These are phyloP conservation scores for Brachymystax lenok DNA, from an alignment of 2,797 vertebrate genomes.

Conservation along the genomic window DNA sequence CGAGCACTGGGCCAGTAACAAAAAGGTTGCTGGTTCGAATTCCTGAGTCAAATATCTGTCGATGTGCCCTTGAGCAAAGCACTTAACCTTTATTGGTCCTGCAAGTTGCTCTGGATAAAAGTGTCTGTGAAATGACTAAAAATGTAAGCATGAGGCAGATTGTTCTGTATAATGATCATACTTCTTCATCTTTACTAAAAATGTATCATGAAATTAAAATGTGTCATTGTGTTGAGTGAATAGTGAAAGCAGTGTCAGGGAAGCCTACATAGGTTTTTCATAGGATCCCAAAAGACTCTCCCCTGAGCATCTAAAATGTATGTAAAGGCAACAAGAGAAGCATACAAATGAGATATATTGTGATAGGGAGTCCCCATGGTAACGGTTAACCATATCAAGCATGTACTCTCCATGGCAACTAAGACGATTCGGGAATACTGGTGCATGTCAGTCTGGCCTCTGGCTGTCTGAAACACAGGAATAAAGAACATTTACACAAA, in stretches of 20 bases:
- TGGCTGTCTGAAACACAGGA: constrained; percentile 54
- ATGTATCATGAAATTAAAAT: neutral
- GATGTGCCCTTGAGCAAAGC: no score
- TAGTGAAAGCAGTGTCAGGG: neutral
- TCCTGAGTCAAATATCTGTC: no score
- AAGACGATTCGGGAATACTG: constrained; percentile 57
- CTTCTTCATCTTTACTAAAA: neutral
- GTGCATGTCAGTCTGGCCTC: constrained; percentile 54
- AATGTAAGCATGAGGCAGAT: neutral
- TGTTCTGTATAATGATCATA: no score
- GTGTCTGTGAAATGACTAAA: constrained; percentile 9
- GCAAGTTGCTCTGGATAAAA: no score
- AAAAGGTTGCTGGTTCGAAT: no score
- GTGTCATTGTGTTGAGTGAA: neutral
- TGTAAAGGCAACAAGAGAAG: constrained; percentile 19
- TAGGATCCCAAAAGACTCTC: constrained; percentile 4
- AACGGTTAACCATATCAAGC: constrained; percentile 67
- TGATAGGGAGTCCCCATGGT: constrained; percentile 67
- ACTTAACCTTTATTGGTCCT: no score
- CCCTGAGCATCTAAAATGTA: constrained; percentile 15
- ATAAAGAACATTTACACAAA: constrained; percentile 20
- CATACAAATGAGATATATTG: constrained; percentile 68
- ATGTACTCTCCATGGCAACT: constrained; percentile 76
- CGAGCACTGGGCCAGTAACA: no score
- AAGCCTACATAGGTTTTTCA: neutral